These are phyloP conservation scores for Tinamus guttatus DNA, from an alignment of 2,113 vertebrate species.

Conservation along the genomic window DNA sequence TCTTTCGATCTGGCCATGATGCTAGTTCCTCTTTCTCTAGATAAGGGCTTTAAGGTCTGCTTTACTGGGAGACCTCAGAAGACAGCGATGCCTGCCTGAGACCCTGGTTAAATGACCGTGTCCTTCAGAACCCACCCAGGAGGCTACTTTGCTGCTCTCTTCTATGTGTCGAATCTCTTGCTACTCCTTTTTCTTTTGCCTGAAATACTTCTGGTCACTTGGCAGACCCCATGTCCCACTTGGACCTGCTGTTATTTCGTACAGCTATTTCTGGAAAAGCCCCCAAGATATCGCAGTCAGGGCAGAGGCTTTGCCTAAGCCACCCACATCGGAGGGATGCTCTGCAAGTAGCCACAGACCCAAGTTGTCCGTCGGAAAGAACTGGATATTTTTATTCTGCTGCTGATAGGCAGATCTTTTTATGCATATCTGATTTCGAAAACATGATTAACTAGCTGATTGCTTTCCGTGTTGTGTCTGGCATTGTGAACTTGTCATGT, in stretches of 20 bases:
- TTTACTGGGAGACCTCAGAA: not conserved
- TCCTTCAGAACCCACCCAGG: not conserved
- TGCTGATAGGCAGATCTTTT: not conserved
- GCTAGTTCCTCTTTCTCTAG: not conserved
- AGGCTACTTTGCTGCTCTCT: not conserved
- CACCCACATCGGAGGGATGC: not conserved
- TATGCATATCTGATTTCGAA: not conserved
- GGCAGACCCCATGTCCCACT: not conserved
- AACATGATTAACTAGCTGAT: not conserved
- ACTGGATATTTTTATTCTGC: not conserved
- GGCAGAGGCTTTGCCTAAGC: not conserved
- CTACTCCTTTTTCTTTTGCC: not conserved
- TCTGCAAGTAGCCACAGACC: not conserved
- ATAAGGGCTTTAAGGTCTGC: not conserved
- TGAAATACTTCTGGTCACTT: not conserved
- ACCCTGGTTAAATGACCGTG: accelerated
- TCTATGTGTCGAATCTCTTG: not conserved
- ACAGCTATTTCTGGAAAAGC: not conserved
- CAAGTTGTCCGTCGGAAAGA: not conserved
- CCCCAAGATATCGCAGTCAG: not conserved
- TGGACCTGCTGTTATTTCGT: not conserved
- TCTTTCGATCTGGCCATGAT: not conserved
- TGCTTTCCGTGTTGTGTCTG: not conserved
- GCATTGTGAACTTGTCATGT: not conserved
- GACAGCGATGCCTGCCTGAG: accelerated